Percentiles rank a stretch among this genome's conserved stretches.
Evolutionary conservation across 2,888 invertebrate species (phyloP).

Genomic region (Teleogryllus oceanicus): DNA sequence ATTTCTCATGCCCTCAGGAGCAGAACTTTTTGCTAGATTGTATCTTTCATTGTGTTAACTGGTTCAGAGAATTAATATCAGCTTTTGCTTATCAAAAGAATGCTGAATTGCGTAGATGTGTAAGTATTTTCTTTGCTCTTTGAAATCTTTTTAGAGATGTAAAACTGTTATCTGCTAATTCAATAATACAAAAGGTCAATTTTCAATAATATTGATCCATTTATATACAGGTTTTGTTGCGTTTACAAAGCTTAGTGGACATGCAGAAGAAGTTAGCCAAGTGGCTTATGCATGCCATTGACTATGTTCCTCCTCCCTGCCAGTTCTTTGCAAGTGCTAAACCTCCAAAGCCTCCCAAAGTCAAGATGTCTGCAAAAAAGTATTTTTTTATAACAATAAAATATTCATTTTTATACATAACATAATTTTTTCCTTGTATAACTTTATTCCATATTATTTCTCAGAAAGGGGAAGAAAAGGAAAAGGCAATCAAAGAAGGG

Average conservation of each 20-base stretch:
- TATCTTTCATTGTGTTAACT: slow-evolving; percentile 70
- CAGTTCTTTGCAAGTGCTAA: slow-evolving; percentile 45
- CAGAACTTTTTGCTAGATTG: slow-evolving; percentile 55
- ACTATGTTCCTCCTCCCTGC: slow-evolving; percentile 53
- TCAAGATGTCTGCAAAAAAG: slow-evolving; percentile 34
- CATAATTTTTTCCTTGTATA: not conserved
- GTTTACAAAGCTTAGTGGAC: slow-evolving; percentile 54
- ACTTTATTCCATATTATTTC: slow-evolving; percentile 27
- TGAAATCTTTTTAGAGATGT: too few species aligned
- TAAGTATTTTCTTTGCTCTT: slow-evolving; percentile 41
- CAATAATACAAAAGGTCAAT: too few species aligned
- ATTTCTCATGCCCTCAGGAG: slow-evolving; percentile 24
- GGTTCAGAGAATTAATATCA: slow-evolving; percentile 74
- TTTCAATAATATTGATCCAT: too few species aligned
- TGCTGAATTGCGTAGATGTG: slow-evolving; percentile 55
- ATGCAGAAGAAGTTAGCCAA: slow-evolving; percentile 52
- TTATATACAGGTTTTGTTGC: slow-evolving; percentile 46
- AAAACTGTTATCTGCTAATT: too few species aligned
- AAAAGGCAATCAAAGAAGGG: slow-evolving; percentile 12
- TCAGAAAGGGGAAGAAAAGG: slow-evolving; percentile 28
- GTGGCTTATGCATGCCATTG: slow-evolving; percentile 48
- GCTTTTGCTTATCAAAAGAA: slow-evolving; percentile 64
- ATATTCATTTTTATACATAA: not conserved
- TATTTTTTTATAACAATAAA: not conserved
- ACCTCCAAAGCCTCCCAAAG: not conserved